Evolutionary conservation across 2,888 invertebrate genomes (phyloP).

Genomic region (Anagyrus pseudococci): DNA sequence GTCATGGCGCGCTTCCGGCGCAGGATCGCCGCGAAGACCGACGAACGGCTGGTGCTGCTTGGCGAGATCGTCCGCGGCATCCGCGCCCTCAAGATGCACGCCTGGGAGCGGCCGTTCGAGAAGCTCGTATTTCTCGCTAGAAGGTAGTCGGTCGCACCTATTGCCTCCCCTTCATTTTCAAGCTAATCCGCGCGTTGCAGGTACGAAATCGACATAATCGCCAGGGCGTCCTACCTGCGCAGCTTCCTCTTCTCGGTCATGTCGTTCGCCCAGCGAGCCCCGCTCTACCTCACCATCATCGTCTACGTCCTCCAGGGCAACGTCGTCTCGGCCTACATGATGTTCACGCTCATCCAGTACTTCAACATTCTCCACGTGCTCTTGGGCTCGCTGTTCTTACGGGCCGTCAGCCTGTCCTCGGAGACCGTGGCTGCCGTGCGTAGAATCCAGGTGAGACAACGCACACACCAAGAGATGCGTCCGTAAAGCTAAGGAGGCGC

Average conservation of each 20-base stretch:
- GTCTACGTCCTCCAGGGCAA: conserved; percentile 73
- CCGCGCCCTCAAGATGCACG: conserved; percentile 86
- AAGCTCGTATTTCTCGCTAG: conserved; percentile 71
- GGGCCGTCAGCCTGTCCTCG: conserved; percentile 68
- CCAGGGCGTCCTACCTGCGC: conserved; percentile 71
- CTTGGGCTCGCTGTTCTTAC: conserved; percentile 71
- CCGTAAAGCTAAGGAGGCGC: not conserved
- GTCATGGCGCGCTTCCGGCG: conserved; percentile 61
- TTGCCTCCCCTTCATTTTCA: no score
- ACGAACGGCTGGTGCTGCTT: conserved; percentile 80
- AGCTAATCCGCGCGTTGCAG: conserved; percentile 58
- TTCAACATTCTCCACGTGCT: conserved; percentile 76
- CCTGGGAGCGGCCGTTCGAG: conserved; percentile 83
- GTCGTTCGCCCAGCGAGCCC: conserved; percentile 85
- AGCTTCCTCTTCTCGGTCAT: conserved; percentile 70
- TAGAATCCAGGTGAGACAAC: conserved; percentile 67
- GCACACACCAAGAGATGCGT: not conserved
- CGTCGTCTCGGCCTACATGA: conserved; percentile 67
- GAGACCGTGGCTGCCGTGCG: conserved; percentile 71
- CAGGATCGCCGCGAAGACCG: conserved; percentile 66
- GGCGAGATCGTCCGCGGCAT: conserved; percentile 81
- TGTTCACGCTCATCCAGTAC: conserved; percentile 80
- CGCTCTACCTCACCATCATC: conserved; percentile 81
- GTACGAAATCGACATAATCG: conserved; percentile 73
- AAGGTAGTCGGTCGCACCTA: no score